phyloP scores from a whole-genome alignment of 2,113 vertebrate genomes.

The Sapajus apella region DNA sequence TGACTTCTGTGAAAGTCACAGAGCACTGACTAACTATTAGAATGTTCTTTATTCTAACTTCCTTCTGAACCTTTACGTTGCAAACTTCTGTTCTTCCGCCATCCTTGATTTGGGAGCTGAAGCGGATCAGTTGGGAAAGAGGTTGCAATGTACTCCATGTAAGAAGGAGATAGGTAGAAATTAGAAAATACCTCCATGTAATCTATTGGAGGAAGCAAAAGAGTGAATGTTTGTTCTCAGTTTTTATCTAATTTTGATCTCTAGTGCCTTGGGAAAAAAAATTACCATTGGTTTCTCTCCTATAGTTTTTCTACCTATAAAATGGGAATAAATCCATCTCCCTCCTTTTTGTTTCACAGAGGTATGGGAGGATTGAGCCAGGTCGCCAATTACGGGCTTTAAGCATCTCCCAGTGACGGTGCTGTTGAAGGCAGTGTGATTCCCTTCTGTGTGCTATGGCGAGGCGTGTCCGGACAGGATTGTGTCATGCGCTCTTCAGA shows the following conservation, averaged over 20 bases:
- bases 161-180: background rate
- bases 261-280: background rate
- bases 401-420: accelerated
- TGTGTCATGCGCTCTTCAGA: background rate
- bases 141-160: accelerated
- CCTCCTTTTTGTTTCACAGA: background rate
- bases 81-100: background rate
- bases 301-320: background rate
- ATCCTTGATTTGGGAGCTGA: background rate
- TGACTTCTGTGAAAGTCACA: background rate
- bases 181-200: background rate
- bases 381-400: background rate
- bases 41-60: background rate
- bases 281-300: background rate
- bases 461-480: background rate
- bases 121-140: background rate
- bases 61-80: background rate
- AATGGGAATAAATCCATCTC: background rate
- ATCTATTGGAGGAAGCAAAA: background rate
- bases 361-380: too few relatives aligned
- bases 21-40: background rate
- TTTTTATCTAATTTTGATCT: background rate
- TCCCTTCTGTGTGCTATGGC: accelerated
- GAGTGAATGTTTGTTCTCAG: background rate
- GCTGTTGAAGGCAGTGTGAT: accelerated